Base-by-base conservation (phyloP, 1,140 invertebrate species). In the Plutomurus gul region DNA sequence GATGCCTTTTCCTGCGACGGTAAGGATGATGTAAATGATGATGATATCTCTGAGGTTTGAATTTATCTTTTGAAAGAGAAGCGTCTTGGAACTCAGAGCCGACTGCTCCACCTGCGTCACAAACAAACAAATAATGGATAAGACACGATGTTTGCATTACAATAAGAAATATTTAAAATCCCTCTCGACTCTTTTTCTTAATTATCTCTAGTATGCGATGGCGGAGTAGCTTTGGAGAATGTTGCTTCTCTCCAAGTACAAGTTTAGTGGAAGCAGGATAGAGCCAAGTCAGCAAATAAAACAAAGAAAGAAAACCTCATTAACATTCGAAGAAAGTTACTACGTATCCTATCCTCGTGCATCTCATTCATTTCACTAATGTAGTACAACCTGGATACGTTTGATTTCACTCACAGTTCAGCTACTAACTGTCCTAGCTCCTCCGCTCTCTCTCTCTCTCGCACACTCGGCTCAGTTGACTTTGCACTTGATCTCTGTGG, bases 261-360 rank as follows among this genome's bases (percentile, higher is more conserved):
- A n/a, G n/a, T n/a, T n/a, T 43, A 43, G 56, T n/a, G 16, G 27
- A 27, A 65, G 11, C 16, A 30, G 20, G 27, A 51, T 51, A 11
- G 22, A 51, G 51, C n/a, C 25, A 33, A 33, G 11, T 65, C 25
- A 65, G 13, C 30, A 27, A 65, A 65, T 22, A 60, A 60, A 60
- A 60, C 51, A 60, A 60, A 60, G 51, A 43, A 43, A 43, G 39
- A 65, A 65, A 65, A 65, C 36, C 56, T 65, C 56, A 65, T 65
- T 65, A 65, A 65, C 27, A 65, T 65, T 33, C 56, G 16, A 30
- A 65, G 27, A 65, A 65, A 30, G 36, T 33, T 33, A 30, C 36
- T 65, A 65, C 25, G 56, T 65, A 65, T 65, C 56, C 36, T 65
- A 65, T 65, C 56, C 36, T 65, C 27, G 36, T 65, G 25, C 27